Evolutionary conservation across 2,797 vertebrate species (phyloP), one percentile per base, ranked within the genome.

Genomic region (Erethizon dorsatum): DNA sequence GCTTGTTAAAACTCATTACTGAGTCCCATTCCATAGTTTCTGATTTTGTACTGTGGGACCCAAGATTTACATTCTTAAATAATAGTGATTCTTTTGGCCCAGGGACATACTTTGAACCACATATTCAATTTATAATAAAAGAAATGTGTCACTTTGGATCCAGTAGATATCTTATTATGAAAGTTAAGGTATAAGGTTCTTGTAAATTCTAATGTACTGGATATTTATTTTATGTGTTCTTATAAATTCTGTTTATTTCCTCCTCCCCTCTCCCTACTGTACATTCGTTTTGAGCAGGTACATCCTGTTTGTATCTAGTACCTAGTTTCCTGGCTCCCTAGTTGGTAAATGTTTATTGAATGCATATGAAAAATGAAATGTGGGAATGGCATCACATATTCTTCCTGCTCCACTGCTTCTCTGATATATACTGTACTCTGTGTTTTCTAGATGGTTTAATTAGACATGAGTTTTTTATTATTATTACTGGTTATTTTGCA

Each of bases 81-180:
- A 63, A 41, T 56, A 4, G 12, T 80, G 88, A 89, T 77, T 47
- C 5, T 77, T 45, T 52, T 78, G 14, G 45, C 1, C 47, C 28
- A 18, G 75, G 15, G 33, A 33, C 47, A 78, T 31, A 33, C 28
- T 78, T 52, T 78, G 75, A 75, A 17, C 67, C 54, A 26, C 17
- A 71, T 63, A 80, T 63, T 94, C 79, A 94, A 71, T 28, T 41
- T 41, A 18, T 89, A 65, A 54, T 45, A 79, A 24, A 80, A 91
- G 56, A 85, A 54, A 24, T 52, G 3, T 85, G 24, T 94, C 41
- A 37, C 37, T 91, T 71, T 75, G 61, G 88, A 80, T 79, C n/a
- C 65, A 37, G 37, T 45, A 67, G 8, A 28, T 80, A 37, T 54
- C 9, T 84, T 94, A 26, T 84, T 61, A 41, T 95, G 7, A 33